Evolutionary conservation across 2,888 invertebrate species (phyloP).

Genomic region (Proisotoma minuta): DNA sequence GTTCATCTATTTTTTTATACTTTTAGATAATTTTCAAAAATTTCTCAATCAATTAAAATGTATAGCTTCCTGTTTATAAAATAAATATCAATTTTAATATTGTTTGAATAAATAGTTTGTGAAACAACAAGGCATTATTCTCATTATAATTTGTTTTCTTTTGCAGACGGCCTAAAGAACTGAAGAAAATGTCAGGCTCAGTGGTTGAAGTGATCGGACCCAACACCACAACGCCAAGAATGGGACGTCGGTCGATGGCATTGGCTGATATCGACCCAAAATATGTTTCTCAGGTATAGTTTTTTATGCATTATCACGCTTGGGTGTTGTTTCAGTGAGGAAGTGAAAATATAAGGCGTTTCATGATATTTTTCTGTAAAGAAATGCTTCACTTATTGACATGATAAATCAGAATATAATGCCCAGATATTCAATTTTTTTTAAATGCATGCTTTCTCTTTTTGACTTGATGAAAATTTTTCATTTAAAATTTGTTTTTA

Average conservation of each 20-base stretch:
- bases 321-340: too few relatives aligned
- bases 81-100: neutral
- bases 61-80: neutral
- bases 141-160: slow-evolving; percentile 2
- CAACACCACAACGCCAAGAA: slow-evolving; percentile 39
- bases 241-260: slow-evolving; percentile 46
- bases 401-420: too few relatives aligned
- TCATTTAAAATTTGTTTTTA: slow-evolving; percentile 41
- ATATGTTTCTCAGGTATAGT: slow-evolving; percentile 45
- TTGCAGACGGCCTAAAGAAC: slow-evolving; percentile 22
- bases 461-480: too few relatives aligned
- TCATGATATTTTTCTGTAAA: too few relatives aligned
- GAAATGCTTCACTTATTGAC: too few relatives aligned
- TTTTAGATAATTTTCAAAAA: too few relatives aligned
- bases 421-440: neutral
- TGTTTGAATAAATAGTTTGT: neutral
- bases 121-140: neutral
- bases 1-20: too few relatives aligned
- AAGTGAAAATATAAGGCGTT: too few relatives aligned
- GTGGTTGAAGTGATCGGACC: slow-evolving; percentile 36
- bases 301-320: neutral
- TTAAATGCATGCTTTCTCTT: neutral
- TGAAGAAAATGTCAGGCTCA: slow-evolving; percentile 39
- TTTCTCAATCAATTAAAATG: too few relatives aligned
- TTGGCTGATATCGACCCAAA: slow-evolving; percentile 46